A percentile compares a stretch with the other conserved stretches of the same genome.
Evolutionary conservation across 2,113 vertebrate genomes (phyloP).

Genomic region (Accipiter virgatus): DNA sequence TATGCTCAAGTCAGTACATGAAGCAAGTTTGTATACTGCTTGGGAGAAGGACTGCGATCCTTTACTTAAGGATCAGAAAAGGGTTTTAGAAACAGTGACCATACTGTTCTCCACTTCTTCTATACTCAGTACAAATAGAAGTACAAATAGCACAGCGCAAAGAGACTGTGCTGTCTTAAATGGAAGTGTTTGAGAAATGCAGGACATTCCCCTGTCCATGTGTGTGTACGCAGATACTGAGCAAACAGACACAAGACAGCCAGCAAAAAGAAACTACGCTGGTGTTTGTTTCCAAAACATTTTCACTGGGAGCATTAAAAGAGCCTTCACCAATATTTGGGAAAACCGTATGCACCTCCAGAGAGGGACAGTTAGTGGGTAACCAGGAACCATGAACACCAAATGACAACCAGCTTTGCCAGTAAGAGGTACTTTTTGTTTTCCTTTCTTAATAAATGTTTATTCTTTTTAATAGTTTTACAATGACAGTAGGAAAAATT

Average conservation of each 20-base stretch:
- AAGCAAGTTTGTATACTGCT: background rate
- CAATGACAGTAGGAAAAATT: background rate
- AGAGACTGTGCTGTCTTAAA: background rate
- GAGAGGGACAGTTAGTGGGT: background rate
- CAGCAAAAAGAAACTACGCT: background rate
- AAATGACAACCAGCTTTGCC: background rate
- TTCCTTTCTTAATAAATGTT: background rate
- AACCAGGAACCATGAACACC: background rate
- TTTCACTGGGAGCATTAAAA: background rate
- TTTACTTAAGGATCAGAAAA: background rate
- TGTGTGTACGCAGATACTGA: background rate
- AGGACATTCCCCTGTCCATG: fast-evolving
- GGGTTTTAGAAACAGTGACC: background rate
- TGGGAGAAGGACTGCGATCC: fast-evolving
- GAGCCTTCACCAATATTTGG: background rate
- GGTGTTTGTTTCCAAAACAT: background rate
- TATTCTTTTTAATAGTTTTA: background rate
- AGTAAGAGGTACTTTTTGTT: background rate
- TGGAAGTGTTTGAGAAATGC: background rate
- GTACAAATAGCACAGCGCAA: background rate
- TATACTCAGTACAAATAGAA: background rate
- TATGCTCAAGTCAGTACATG: fast-evolving
- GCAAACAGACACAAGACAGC: background rate
- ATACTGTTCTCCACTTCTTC: background rate
- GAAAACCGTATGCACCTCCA: background rate